phyloP scores from a whole-genome alignment of 2,888 invertebrate species.

The Sinotaia quadrata region DNA sequence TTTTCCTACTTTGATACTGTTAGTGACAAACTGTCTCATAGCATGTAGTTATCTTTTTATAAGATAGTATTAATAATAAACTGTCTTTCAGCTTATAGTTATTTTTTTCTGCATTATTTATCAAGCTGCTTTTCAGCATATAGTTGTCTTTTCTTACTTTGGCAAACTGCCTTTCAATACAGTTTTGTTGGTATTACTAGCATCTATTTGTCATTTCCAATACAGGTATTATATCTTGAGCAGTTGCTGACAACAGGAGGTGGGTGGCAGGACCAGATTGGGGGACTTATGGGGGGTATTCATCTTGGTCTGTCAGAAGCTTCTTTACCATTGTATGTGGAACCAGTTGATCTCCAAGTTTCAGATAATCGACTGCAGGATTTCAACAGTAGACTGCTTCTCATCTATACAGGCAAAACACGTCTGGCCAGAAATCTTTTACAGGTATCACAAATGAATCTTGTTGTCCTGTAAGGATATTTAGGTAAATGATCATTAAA shows the following conservation, averaged over 20 bases:
- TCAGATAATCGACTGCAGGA: slow-evolving; percentile 51
- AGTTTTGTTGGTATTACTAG: neutral
- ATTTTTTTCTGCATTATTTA: too few species aligned
- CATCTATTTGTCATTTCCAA: neutral
- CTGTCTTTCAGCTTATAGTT: too few species aligned
- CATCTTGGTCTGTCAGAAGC: slow-evolving; percentile 70
- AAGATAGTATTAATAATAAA: too few species aligned
- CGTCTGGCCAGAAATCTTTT: slow-evolving; percentile 76
- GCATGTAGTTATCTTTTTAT: too few species aligned
- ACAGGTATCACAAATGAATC: too few species aligned
- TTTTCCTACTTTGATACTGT: too few species aligned
- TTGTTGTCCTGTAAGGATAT: too few species aligned
- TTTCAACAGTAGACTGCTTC: slow-evolving; percentile 72
- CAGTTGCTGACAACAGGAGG: slow-evolving; percentile 76
- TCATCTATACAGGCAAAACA: slow-evolving; percentile 76
- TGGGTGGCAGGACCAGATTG: slow-evolving; percentile 77
- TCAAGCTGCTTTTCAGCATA: neutral
- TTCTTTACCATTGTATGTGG: slow-evolving; percentile 68
- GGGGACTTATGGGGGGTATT: slow-evolving; percentile 73
- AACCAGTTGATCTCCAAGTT: slow-evolving; percentile 61
- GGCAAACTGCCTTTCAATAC: neutral
- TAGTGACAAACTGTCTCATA: too few species aligned
- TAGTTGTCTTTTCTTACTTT: neutral
- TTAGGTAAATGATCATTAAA: too few species aligned
- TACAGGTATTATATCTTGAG: slow-evolving; percentile 74